A percentile compares a stretch with the other conserved stretches of the same genome.
phyloP scores from a whole-genome alignment of 2,888 invertebrate genomes.

The Mesorhabditis sp. region DNA sequence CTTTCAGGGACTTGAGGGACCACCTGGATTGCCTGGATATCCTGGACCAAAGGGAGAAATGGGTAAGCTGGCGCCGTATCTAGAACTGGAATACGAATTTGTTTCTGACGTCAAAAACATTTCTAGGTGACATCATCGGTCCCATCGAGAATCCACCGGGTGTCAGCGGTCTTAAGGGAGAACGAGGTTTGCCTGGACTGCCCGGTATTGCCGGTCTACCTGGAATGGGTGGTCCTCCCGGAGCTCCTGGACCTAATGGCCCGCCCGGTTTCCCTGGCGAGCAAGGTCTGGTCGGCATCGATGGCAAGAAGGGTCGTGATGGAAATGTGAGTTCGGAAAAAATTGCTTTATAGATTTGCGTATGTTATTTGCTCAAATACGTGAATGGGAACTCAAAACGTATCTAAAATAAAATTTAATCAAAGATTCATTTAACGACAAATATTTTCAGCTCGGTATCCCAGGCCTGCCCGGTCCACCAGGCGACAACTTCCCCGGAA shows the following conservation, averaged over 20 bases:
- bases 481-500: conserved; percentile 58
- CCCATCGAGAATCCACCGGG: conserved; percentile 56
- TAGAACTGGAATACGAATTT: neutral
- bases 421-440: neutral
- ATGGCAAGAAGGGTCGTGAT: conserved; percentile 49
- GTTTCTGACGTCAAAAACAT: neutral
- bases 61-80: neutral
- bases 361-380: neutral
- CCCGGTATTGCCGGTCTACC: neutral
- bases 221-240: conserved; percentile 30
- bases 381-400: neutral
- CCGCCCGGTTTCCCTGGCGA: conserved; percentile 47
- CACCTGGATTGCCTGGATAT: conserved; percentile 40
- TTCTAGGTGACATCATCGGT: conserved; percentile 53
- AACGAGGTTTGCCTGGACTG: conserved; percentile 45
- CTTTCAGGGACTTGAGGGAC: conserved; percentile 21
- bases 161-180: conserved; percentile 51
- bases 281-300: conserved; percentile 46
- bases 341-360: neutral
- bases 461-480: conserved; percentile 48
- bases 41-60: conserved; percentile 55
- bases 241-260: conserved; percentile 37
- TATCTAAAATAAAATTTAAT: neutral
- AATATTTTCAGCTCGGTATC: conserved; percentile 36
- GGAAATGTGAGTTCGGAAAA: conserved; percentile 31